A percentile compares a stretch with the other conserved stretches of the same genome.
These are phyloP conservation scores for Odontomachus brunneus DNA, from an alignment of 1,140 invertebrate species.

Conservation along the genomic window DNA sequence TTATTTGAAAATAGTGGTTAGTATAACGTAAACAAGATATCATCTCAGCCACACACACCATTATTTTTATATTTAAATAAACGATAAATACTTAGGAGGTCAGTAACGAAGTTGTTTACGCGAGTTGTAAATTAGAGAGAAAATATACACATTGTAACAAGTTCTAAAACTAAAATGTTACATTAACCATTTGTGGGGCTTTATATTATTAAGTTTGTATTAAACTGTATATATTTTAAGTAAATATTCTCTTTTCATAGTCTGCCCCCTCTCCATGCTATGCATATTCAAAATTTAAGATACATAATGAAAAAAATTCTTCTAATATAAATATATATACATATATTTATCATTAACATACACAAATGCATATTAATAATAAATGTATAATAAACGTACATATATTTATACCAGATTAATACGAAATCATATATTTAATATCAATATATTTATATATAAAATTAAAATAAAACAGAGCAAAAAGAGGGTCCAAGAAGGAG, in stretches of 20 bases:
- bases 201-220: constrained; percentile 16
- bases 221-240: constrained; percentile 33
- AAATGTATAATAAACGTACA: no score
- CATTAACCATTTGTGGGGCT: constrained; percentile 27
- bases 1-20: not conserved
- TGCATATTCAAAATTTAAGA: constrained; percentile 50
- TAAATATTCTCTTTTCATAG: constrained; percentile 22
- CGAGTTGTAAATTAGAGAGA: constrained; percentile 21
- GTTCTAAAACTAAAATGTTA: constrained; percentile 25
- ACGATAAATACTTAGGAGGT: constrained; percentile 26
- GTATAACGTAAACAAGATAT: constrained; percentile 18
- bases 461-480: not conserved
- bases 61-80: constrained; percentile 24
- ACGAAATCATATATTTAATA: no score
- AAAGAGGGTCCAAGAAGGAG: not conserved
- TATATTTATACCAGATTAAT: no score
- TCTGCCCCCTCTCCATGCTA: constrained; percentile 20
- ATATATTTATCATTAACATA: constrained; percentile 34
- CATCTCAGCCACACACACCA: constrained; percentile 28
- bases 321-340: constrained; percentile 44
- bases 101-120: constrained; percentile 14
- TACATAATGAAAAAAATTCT: constrained; percentile 46
- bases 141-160: constrained; percentile 37
- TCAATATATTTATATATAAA: constrained; percentile 17
- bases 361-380: no score